Evolutionary conservation across 2,797 vertebrate genomes (phyloP).

Genomic region (Premnoplex brunnescens): DNA sequence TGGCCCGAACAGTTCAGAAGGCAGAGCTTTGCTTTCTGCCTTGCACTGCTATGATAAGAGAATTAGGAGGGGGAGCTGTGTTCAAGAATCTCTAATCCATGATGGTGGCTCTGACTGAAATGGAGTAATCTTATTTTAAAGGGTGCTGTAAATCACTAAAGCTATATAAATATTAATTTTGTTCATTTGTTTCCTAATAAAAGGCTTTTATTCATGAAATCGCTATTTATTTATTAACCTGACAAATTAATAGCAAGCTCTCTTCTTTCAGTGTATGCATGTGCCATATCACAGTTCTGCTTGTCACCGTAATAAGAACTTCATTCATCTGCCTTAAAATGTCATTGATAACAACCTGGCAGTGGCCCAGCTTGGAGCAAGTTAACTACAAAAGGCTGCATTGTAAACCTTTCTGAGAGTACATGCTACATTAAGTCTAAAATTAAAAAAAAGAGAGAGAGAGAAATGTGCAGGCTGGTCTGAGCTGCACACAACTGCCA

Average conservation of each 20-base stretch:
- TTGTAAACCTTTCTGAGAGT: slow-evolving; percentile 57
- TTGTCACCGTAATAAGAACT: slow-evolving; percentile 61
- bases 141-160: slow-evolving; percentile 8
- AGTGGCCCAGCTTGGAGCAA: slow-evolving; percentile 57
- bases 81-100: neutral
- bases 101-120: slow-evolving; percentile 1
- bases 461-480: neutral
- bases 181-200: slow-evolving; percentile 55
- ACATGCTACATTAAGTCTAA: slow-evolving; percentile 59
- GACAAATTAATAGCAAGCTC: slow-evolving; percentile 69
- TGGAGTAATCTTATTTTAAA: slow-evolving; percentile 34
- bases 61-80: neutral
- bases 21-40: neutral
- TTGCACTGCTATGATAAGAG: neutral
- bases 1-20: neutral
- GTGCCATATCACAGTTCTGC: slow-evolving; percentile 62
- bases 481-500: neutral
- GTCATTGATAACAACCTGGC: slow-evolving; percentile 68
- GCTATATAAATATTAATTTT: slow-evolving; percentile 67
- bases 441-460: neutral
- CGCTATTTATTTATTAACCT: slow-evolving; percentile 63
- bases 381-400: slow-evolving; percentile 65
- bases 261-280: slow-evolving; percentile 51
- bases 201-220: slow-evolving; percentile 51
- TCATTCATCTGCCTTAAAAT: slow-evolving; percentile 69